phyloP scores from a whole-genome alignment of 2,113 vertebrate genomes.

The Pogonocichla stellata region DNA sequence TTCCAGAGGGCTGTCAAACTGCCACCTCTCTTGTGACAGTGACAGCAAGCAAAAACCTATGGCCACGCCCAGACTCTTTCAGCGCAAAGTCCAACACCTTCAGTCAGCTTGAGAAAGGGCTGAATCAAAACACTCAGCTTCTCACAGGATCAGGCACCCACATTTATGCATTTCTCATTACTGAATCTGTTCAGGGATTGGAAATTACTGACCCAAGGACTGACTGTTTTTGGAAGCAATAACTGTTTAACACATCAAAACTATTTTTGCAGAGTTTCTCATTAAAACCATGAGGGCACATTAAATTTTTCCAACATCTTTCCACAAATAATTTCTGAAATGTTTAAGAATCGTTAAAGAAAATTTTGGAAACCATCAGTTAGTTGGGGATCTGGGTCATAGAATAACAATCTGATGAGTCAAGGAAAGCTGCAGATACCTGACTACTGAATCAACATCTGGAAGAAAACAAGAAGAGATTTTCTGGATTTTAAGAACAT shows the following conservation, averaged over 20 bases:
- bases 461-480: neutral
- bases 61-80: neutral
- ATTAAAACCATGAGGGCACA: neutral
- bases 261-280: neutral
- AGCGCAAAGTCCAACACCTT: neutral
- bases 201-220: neutral
- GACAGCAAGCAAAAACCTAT: neutral
- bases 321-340: neutral
- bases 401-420: neutral
- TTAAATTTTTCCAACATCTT: neutral
- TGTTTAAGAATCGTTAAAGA: neutral
- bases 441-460: neutral
- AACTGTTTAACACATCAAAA: neutral
- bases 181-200: neutral
- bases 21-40: neutral
- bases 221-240: neutral
- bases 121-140: neutral
- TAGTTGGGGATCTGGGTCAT: neutral
- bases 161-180: neutral
- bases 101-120: neutral
- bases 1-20: rapidly evolving
- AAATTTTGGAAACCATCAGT: neutral
- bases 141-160: neutral
- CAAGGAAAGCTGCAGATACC: neutral
- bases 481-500: neutral